A percentile compares a stretch with the other conserved stretches of the same genome.
Conservation (phyloP, 92 coral and sea anemone genomes). For the Isaurus tuberculatus region DNA sequence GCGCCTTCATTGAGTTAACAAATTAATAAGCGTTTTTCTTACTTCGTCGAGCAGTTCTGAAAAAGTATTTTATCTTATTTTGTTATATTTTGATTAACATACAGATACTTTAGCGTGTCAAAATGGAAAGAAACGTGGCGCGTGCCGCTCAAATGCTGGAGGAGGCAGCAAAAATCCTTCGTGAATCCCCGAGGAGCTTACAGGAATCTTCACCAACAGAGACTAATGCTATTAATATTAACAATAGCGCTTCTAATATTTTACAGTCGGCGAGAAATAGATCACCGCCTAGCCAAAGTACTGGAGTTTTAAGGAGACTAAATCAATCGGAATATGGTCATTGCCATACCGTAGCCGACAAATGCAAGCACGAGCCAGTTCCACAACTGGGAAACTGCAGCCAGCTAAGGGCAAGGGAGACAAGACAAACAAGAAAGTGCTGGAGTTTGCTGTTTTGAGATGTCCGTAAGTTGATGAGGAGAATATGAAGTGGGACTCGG, state of each 20-base stretch:
- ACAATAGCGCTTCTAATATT: constrained; percentile 3
- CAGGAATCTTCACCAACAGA: constrained; percentile 19
- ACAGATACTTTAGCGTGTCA: constrained; percentile 1
- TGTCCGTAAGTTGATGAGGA: not conserved
- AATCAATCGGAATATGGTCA: constrained; percentile 12
- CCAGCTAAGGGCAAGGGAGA: constrained; percentile 16
- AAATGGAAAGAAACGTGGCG: constrained; percentile 13
- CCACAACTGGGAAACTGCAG: constrained; percentile 25
- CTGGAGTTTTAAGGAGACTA: constrained; percentile 18
- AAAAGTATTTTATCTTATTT: not conserved
- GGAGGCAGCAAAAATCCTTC: constrained; percentile 22
- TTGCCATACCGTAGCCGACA: constrained; percentile 17
- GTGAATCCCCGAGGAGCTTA: constrained; percentile 3
- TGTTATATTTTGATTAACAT: not conserved
- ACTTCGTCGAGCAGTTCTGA: constrained; percentile 15
- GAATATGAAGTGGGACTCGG: constrained; percentile 53
- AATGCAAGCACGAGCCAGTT: constrained; percentile 29
- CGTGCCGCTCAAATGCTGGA: constrained; percentile 28
- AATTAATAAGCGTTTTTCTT: constrained; percentile 1
- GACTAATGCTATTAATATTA: constrained; percentile 11
- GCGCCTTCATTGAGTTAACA: not conserved
- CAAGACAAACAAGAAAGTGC: constrained; percentile 27
- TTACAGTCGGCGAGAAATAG: constrained; percentile 19
- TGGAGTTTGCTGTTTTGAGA: constrained; percentile 16
- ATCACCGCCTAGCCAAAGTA: constrained; percentile 15